Conservation (phyloP, 2,888 invertebrate genomes). For the Eupithecia abbreviata region DNA sequence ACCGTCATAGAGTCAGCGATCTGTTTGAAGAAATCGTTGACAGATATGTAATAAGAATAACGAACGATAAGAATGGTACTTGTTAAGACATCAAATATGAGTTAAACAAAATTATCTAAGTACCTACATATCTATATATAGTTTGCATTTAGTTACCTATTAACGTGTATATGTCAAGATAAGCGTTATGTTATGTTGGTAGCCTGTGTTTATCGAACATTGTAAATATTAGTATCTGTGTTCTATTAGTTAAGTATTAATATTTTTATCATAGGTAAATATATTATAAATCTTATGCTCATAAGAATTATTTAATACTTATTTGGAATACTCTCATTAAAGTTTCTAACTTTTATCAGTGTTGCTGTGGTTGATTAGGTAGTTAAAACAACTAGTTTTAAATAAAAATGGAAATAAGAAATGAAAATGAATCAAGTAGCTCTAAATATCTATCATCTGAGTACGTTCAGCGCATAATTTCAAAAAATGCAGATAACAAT, state of each 20-base stretch:
- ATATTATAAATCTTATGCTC: background rate
- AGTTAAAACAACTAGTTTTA: background rate
- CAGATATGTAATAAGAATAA: conserved; percentile 61
- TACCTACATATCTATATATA: background rate
- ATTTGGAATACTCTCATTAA: conserved; percentile 9
- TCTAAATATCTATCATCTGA: conserved; percentile 51
- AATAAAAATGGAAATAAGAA: conserved; percentile 18
- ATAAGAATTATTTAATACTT: conserved; percentile 8
- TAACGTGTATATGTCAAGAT: background rate
- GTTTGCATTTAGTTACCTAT: background rate
- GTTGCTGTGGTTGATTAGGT: background rate
- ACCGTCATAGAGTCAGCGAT: conserved; percentile 75
- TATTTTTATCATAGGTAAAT: conserved; percentile 6
- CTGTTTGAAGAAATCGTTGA: conserved; percentile 84
- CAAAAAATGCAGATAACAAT: conserved; percentile 48
- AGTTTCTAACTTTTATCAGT: background rate
- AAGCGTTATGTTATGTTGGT: background rate
- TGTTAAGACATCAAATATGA: background rate
- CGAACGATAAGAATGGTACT: conserved; percentile 26
- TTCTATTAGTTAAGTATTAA: conserved; percentile 6
- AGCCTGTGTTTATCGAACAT: background rate
- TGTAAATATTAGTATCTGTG: conserved; percentile 1
- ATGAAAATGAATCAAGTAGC: conserved; percentile 8
- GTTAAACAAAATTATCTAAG: background rate
- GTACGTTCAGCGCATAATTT: conserved; percentile 60